Conservation (phyloP, 2,113 vertebrate genomes). For the Psammodynastes pulverulentus region DNA sequence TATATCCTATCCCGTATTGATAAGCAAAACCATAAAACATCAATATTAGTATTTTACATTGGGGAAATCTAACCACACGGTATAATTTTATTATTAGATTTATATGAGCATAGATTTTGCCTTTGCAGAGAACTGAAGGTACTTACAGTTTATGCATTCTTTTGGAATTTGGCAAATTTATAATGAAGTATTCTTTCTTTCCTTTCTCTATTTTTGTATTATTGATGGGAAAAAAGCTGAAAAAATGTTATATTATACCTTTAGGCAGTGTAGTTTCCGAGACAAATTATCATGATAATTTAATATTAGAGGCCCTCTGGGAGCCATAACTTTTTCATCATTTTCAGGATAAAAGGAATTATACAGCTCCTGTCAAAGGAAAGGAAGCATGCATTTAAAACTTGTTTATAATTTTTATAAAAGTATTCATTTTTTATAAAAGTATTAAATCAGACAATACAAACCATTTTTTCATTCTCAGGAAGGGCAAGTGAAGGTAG, state of each 20-base stretch:
- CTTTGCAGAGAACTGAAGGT: neutral
- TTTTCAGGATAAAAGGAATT: constrained; percentile 58
- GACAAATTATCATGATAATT: constrained; percentile 75
- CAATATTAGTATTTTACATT: neutral
- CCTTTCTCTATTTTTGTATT: neutral
- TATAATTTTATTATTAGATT: neutral
- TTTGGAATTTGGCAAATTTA: neutral
- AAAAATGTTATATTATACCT: constrained; percentile 56
- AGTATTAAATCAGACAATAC: neutral
- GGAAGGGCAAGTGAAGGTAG: constrained; percentile 73
- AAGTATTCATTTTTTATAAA: neutral
- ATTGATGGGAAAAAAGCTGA: neutral
- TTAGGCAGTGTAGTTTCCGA: constrained; percentile 66
- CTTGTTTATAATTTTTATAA: neutral
- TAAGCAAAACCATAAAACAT: neutral
- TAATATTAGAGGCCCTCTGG: constrained; percentile 70
- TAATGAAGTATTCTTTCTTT: neutral
- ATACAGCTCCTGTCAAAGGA: constrained; percentile 63
- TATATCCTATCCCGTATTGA: neutral
- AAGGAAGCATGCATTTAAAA: constrained; percentile 3
- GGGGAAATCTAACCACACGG: neutral
- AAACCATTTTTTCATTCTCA: constrained; percentile 75
- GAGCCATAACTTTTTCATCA: constrained; percentile 15
- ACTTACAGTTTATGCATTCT: neutral
- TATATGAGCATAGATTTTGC: neutral